phyloP scores from a whole-genome alignment of 2,113 vertebrate genomes.

The Cyanistes caeruleus region DNA sequence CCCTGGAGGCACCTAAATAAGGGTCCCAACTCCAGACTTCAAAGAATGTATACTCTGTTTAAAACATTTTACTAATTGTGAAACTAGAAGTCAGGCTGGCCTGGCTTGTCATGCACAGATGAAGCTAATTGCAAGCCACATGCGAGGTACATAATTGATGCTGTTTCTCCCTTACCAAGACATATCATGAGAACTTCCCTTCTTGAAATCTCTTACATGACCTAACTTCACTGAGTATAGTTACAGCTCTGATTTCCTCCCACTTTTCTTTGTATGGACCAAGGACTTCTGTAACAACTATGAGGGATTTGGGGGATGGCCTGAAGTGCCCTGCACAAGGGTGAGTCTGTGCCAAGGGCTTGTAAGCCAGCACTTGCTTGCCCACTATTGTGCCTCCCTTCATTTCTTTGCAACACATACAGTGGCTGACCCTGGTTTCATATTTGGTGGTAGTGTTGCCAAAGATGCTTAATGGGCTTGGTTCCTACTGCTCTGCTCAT shows the following conservation, averaged over 20 bases:
- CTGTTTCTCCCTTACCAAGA: background rate
- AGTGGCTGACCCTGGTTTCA: background rate
- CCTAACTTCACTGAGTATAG: background rate
- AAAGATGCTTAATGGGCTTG: background rate
- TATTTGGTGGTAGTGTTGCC: background rate
- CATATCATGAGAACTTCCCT: background rate
- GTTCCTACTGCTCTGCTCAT: background rate
- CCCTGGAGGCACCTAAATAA: background rate
- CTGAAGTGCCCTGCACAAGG: background rate
- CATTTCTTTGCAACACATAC: background rate
- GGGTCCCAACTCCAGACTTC: background rate
- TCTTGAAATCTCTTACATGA: background rate
- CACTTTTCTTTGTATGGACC: background rate
- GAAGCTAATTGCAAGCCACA: background rate
- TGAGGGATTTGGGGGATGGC: background rate
- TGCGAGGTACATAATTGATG: background rate
- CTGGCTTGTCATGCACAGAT: background rate
- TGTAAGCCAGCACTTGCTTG: background rate
- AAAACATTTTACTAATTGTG: background rate
- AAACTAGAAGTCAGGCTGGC: background rate
- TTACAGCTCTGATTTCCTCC: background rate
- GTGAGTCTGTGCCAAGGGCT: background rate
- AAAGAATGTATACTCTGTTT: background rate
- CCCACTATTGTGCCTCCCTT: background rate
- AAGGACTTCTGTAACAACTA: background rate